Base-by-base conservation (phyloP, 1,140 invertebrate genomes). In the Maniola jurtina region DNA sequence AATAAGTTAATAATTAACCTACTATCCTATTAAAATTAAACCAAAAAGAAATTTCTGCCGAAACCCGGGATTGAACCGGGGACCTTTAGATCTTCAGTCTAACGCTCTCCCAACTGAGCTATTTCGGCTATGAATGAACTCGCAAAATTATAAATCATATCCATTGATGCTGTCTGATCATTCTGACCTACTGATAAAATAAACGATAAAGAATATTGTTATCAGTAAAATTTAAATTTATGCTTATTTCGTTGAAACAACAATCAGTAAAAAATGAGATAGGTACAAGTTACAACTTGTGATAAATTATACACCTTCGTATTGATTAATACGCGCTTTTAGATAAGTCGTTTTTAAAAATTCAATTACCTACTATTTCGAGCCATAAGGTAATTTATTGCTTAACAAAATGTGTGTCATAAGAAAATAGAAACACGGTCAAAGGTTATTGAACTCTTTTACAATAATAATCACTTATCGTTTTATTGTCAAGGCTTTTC, bases 91-190 rank as follows among this genome's bases (percentile, higher is more conserved):
- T 92, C 90, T 91, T 92, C 91, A 91, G 89, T 91, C 90, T 91
- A 92, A 92, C 90, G 88, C 88, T 92, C 89, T 92, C 88, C 90
- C 90, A 92, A 92, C 91, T 92, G 91, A 92, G 91, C 92, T 92
- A 92, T 92, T 92, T 92, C 91, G 91, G 91, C 91, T 66, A 33
- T 58, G 9, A 13, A 11, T n/a, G 1, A 13, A 0, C 1, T n/a
- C 5, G 9, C 42, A 11, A 45, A 45, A 45, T 45, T 45, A 11
- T 45, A 11, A 45, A 45, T 45, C 42, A 45, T 13, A 40, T 11
- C 13, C 0, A 45, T 45, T 11, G 42, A 45, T 45, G 5, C 42
- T 11, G 38, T 3, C 25, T 1, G 25, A 25, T 25, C 25, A 25
- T 25, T 40, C 5, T 6, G 5, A n/a, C 42, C 42, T 45, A 45